A percentile compares a stretch with the other conserved stretches of the same genome.
Conservation (phyloP, 2,888 invertebrate genomes). For the Drosophila barbarae region DNA sequence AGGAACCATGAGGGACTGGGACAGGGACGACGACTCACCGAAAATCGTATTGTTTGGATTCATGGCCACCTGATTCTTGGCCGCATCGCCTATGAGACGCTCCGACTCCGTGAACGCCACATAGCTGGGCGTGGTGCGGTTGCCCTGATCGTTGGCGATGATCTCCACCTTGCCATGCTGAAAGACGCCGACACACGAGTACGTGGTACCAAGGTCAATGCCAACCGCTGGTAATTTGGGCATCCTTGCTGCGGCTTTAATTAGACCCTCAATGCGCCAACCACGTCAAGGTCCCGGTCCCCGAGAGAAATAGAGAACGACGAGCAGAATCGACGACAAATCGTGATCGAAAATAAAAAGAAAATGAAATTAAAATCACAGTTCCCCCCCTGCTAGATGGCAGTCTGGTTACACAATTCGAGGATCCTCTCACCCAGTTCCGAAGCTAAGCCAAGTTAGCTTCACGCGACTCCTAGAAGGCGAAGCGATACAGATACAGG, state of each 20-base stretch:
- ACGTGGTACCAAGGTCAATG: constrained; percentile 94
- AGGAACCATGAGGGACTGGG: neutral
- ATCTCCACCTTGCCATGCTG: constrained; percentile 93
- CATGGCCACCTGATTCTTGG: constrained; percentile 93
- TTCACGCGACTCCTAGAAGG: constrained; percentile 64
- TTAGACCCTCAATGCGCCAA: constrained; percentile 55
- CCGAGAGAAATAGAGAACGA: constrained; percentile 19
- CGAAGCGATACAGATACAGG: constrained; percentile 78
- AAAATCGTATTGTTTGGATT: constrained; percentile 95
- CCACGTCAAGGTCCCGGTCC: constrained; percentile 58
- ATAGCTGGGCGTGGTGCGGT: constrained; percentile 87
- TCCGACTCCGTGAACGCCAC: constrained; percentile 93
- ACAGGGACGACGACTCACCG: constrained; percentile 84
- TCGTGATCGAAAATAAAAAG: constrained; percentile 38
- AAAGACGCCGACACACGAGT: constrained; percentile 96
- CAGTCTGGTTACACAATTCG: constrained; percentile 50
- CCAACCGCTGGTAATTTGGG: constrained; percentile 78
- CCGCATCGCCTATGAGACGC: constrained; percentile 91
- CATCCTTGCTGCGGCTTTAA: constrained; percentile 78
- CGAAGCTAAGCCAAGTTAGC: constrained; percentile 15
- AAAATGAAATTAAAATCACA: constrained; percentile 52
- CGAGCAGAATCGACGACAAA: constrained; percentile 20
- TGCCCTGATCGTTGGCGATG: constrained; percentile 91
- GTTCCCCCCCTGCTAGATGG: constrained; percentile 35
- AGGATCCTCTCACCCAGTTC: constrained; percentile 43